Conservation (phyloP, 2,888 invertebrate genomes). For the Dromius quadrimaculatus region DNA sequence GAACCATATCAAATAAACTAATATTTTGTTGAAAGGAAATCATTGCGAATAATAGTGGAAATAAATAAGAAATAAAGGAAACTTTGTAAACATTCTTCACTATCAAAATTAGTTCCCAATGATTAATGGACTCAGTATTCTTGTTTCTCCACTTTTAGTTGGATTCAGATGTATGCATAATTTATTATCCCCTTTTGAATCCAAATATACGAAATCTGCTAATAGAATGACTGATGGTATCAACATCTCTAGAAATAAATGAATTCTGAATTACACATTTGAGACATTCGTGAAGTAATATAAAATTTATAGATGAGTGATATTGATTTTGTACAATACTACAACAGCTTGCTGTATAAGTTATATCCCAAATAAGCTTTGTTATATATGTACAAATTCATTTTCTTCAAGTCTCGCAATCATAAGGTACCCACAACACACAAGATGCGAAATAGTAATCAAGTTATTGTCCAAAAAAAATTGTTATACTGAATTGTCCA, state of each 20-base stretch:
- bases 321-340: too few relatives aligned
- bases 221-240: neutral
- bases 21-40: too few relatives aligned
- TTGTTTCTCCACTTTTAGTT: neutral
- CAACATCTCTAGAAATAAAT: neutral
- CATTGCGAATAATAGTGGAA: slow-evolving; percentile 2
- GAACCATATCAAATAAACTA: too few relatives aligned
- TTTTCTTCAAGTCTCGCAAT: too few relatives aligned
- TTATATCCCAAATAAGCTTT: too few relatives aligned
- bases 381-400: too few relatives aligned
- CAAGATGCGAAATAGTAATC: too few relatives aligned
- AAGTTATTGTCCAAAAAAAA: too few relatives aligned
- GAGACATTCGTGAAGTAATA: neutral
- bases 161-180: neutral
- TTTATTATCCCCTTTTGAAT: neutral
- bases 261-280: neutral
- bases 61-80: neutral
- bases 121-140: neutral
- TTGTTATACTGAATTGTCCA: too few relatives aligned
- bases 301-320: too few relatives aligned
- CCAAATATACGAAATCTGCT: neutral
- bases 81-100: neutral
- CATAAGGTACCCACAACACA: too few relatives aligned
- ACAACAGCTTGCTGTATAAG: too few relatives aligned
- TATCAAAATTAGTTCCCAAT: neutral